Conservation (phyloP, 2,888 invertebrate species). For the Lepidocyrtoides sp. region DNA sequence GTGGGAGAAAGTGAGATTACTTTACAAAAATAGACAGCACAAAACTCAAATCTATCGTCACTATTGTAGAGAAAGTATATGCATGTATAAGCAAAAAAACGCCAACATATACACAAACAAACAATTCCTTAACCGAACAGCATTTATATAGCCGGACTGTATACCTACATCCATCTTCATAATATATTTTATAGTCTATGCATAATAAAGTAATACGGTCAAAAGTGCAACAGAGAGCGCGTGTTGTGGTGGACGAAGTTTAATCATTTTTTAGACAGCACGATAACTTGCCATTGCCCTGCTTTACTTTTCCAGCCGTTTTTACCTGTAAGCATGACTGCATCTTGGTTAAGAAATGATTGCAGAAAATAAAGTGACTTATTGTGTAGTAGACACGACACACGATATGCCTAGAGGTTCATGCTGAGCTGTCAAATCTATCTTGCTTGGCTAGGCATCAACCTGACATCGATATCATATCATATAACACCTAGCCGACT, state of each 20-base stretch:
- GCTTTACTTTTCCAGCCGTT: constrained; percentile 39
- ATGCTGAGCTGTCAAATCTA: constrained; percentile 54
- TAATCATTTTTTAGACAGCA: constrained; percentile 10
- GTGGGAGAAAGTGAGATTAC: neutral
- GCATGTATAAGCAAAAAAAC: neutral
- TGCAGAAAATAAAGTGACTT: neutral
- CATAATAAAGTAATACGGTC: constrained; percentile 22
- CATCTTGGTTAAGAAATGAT: neutral
- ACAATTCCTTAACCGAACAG: no score
- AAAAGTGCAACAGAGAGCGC: constrained; percentile 52
- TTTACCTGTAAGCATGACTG: neutral
- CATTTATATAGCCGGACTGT: no score
- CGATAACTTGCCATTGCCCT: constrained; percentile 71
- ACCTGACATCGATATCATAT: no score
- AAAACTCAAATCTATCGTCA: no score
- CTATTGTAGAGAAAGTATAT: no score
- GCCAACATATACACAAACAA: neutral
- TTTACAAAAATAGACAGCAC: neutral
- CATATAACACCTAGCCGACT: no score
- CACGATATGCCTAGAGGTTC: neutral
- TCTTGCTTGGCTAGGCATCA: neutral
- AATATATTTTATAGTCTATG: no score
- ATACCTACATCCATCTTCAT: neutral
- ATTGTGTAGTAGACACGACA: neutral
- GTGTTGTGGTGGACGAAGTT: neutral